Evolutionary conservation across 2,797 vertebrate genomes (phyloP).

Genomic region (Crotalus adamanteus): DNA sequence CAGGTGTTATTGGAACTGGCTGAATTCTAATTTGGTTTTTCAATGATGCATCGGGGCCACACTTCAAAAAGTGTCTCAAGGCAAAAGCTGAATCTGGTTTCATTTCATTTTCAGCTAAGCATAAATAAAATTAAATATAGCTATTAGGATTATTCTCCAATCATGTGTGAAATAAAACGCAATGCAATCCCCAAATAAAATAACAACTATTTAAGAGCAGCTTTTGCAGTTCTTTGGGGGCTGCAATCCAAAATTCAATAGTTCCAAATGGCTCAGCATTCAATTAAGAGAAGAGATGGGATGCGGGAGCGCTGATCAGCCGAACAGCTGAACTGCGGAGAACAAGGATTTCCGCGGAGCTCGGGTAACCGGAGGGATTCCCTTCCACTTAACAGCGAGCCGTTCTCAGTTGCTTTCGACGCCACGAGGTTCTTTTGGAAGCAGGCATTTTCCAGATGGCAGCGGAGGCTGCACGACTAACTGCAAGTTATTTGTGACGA

Average conservation of each 20-base stretch:
- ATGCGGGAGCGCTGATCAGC: too few species aligned
- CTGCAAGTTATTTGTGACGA: too few species aligned
- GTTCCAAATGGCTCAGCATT: neutral
- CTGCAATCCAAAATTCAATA: neutral
- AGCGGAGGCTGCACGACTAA: too few species aligned
- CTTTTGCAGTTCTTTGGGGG: neutral
- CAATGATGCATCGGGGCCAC: neutral
- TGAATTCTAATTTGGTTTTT: neutral
- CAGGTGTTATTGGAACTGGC: neutral
- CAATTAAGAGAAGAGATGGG: neutral
- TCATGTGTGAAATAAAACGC: neutral
- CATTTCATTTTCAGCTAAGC: neutral
- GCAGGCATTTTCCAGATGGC: too few species aligned
- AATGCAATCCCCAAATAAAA: neutral
- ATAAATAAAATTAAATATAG: neutral
- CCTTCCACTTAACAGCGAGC: too few species aligned
- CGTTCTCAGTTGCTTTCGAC: too few species aligned
- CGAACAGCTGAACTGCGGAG: too few species aligned
- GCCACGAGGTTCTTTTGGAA: too few species aligned
- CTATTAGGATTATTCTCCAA: neutral
- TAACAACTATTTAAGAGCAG: neutral
- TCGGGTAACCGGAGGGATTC: too few species aligned
- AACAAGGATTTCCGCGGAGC: too few species aligned
- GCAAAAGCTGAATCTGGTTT: neutral
- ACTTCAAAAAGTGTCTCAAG: neutral